Conservation (phyloP, 2,113 vertebrate species). For the Monarcha castaneiventris region DNA sequence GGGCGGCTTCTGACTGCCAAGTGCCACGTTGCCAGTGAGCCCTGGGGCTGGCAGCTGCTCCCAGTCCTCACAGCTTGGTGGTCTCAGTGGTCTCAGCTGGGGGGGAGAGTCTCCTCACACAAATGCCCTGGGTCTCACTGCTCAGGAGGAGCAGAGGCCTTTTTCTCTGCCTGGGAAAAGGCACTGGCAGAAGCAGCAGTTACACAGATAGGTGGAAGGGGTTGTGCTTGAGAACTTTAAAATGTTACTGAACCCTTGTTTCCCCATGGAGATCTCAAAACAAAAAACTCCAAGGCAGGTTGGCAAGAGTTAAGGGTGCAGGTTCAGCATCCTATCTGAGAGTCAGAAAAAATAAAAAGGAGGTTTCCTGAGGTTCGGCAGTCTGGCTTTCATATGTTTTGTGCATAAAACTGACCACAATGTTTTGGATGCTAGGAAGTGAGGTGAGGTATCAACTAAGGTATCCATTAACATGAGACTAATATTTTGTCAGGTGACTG, state of each 20-base stretch:
- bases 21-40: rapidly evolving
- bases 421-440: not conserved
- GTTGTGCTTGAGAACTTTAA: not conserved
- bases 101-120: not conserved
- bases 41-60: not conserved
- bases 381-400: not conserved
- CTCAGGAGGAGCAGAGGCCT: not conserved
- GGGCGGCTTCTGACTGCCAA: not conserved
- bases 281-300: not conserved
- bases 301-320: not conserved
- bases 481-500: not conserved
- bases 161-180: not conserved
- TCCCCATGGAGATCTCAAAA: not conserved
- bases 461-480: not conserved
- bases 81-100: not conserved
- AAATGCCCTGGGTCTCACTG: not conserved
- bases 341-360: not conserved
- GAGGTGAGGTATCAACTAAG: not conserved
- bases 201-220: not conserved
- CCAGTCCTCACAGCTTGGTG: not conserved
- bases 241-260: not conserved
- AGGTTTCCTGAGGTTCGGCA: not conserved
- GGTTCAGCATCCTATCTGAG: not conserved
- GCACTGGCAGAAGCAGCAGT: not conserved
- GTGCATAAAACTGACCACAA: not conserved